Evolutionary conservation across 1,140 invertebrate species (phyloP), one percentile per base, ranked within the genome.

Genomic region (Drosophila sulfurigaster): DNA sequence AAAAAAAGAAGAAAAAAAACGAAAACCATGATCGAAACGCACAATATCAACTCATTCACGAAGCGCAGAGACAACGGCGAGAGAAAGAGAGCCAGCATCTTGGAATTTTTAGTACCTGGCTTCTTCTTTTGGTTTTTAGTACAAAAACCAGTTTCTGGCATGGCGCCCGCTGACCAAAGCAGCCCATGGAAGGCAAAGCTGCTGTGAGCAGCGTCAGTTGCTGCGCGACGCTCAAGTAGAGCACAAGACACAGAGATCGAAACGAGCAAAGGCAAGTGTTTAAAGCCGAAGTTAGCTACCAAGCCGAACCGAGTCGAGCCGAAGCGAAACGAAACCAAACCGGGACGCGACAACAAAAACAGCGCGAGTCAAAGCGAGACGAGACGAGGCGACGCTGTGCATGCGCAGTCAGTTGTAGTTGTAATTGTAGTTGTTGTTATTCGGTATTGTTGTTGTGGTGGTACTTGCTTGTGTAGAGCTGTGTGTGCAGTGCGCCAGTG

Each of bases 1-100:
- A 62, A 62, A 48, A 45, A 54, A 57, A 13, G n/a, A 32, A 5
- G 0, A 10, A 62, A 60, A 41, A 32, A 76, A 76, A 48, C 75
- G 62, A 78, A 63, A 46, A 51, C 20, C 16, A 41, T 41, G 49
- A 54, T 32, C 51, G 51, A 56, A 15, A 74, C 65, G 64, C 69
- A 82, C 79, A 87, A 86, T 76, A 65, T 63, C 68, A 87, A 75
- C 85, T 69, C 83, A 87, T 87, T 87, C 85, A 87, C 85, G 82
- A 85, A 57, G 56, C 32, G 10, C 46, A 60, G 48, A 35, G 72
- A 38, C 35, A 3, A 35, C 7, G 35, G 67, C n/a, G 2, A 30
- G 45, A 48, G 66, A 67, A 54, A 72, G 67, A 65, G 75, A 51
- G 64, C 13, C 74, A 75, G 71, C 82, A 87, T 86, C 82, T 79